phyloP scores from a whole-genome alignment of 2,797 vertebrate species.

The Gymnoscopelus braueri region DNA sequence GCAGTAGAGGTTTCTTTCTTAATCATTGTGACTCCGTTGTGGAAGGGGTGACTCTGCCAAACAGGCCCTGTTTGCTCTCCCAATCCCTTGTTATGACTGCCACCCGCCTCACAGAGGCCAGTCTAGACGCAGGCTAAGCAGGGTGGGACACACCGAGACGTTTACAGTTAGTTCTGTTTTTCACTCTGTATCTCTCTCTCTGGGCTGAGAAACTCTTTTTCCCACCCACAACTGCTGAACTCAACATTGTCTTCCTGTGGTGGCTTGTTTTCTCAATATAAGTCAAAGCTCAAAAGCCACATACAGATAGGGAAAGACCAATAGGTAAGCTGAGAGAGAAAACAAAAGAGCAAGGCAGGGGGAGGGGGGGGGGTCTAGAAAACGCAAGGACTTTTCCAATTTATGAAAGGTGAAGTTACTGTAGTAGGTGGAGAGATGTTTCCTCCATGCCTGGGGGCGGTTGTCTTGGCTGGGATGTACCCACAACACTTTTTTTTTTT shows the following conservation, averaged over 20 bases:
- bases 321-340: slow-evolving; percentile 38
- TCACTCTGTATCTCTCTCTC: slow-evolving; percentile 49
- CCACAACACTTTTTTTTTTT: slow-evolving; percentile 40
- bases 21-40: slow-evolving; percentile 52
- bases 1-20: slow-evolving; percentile 48
- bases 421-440: slow-evolving; percentile 46
- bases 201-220: slow-evolving; percentile 7
- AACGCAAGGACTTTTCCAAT: slow-evolving; percentile 50
- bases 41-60: slow-evolving; percentile 40
- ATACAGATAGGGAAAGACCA: slow-evolving; percentile 36
- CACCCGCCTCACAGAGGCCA: slow-evolving; percentile 51
- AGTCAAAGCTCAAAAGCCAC: slow-evolving; percentile 69
- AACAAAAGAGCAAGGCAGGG: slow-evolving; percentile 4
- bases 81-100: slow-evolving; percentile 75
- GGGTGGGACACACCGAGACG: slow-evolving; percentile 72
- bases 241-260: slow-evolving; percentile 68
- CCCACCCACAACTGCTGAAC: slow-evolving; percentile 76
- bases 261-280: slow-evolving; percentile 62
- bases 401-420: slow-evolving; percentile 43
- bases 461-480: slow-evolving; percentile 64
- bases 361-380: slow-evolving; percentile 17
- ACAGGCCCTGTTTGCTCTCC: slow-evolving; percentile 62
- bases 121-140: slow-evolving; percentile 76
- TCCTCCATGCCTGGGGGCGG: slow-evolving; percentile 42
- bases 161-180: slow-evolving; percentile 75